These are phyloP conservation scores for Anisognathus igniventris DNA, from an alignment of 2,797 vertebrate genomes.

Conservation along the genomic window DNA sequence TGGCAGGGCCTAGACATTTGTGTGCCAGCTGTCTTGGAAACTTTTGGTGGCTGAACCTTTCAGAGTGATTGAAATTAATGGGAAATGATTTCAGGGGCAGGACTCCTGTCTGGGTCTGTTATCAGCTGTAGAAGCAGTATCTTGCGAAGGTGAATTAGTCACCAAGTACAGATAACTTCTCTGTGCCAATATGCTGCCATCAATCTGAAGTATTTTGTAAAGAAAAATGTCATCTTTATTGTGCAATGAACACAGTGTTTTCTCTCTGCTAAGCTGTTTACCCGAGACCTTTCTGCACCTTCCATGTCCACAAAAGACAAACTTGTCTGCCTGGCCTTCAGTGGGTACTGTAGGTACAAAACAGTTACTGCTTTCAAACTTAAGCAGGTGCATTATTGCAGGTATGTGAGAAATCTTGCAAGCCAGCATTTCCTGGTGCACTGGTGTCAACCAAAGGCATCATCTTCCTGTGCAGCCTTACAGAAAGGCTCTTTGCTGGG, in stretches of 20 bases:
- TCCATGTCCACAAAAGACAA: background rate
- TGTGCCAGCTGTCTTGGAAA: conserved; percentile 45
- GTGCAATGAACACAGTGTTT: background rate
- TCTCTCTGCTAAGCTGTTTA: background rate
- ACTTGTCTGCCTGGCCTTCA: background rate
- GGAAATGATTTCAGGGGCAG: conserved; percentile 16
- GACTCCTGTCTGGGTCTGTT: conserved; percentile 9
- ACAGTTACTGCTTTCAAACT: background rate
- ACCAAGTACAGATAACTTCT: background rate
- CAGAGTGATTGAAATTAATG: conserved; percentile 39
- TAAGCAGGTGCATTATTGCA: background rate
- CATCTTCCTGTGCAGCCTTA: background rate
- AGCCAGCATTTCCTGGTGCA: background rate
- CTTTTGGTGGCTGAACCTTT: conserved; percentile 25
- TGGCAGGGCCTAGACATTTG: background rate
- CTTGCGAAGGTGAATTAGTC: conserved; percentile 8
- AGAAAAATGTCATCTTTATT: background rate
- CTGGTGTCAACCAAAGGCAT: background rate
- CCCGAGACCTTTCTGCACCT: background rate
- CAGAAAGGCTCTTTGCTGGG: background rate
- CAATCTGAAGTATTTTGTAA: background rate
- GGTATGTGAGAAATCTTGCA: background rate
- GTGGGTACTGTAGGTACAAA: background rate
- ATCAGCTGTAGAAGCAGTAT: background rate
- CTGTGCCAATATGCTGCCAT: background rate